A percentile compares a stretch with the other conserved stretches of the same genome.
Evolutionary conservation across 2,888 invertebrate genomes (phyloP).

Genomic region (Pseudeuparius sepicola): DNA sequence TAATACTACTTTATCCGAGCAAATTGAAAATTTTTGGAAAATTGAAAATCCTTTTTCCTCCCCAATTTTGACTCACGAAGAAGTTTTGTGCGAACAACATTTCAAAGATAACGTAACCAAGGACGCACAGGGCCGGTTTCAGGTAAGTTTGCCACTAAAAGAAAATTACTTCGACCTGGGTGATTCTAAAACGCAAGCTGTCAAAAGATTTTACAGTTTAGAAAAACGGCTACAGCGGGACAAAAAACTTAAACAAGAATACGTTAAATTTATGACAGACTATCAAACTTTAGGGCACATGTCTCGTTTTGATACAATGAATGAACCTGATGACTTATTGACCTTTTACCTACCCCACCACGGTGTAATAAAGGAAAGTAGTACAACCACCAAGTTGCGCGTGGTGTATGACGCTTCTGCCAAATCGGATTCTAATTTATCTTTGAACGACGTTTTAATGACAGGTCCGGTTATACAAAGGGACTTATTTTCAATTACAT

Average conservation of each 20-base stretch:
- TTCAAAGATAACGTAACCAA: constrained; percentile 17
- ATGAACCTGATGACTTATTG: too few species aligned
- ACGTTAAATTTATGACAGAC: constrained; percentile 18
- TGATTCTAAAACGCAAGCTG: constrained; percentile 20
- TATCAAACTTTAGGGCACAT: constrained; percentile 18
- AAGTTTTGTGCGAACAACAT: constrained; percentile 22
- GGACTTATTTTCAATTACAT: too few species aligned
- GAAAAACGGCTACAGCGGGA: constrained; percentile 21
- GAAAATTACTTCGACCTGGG: constrained; percentile 15
- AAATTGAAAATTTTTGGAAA: constrained; percentile 16
- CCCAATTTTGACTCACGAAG: constrained; percentile 18
- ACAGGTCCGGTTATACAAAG: too few species aligned
- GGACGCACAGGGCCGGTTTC: constrained; percentile 17
- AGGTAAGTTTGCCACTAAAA: constrained; percentile 24
- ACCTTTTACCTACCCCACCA: too few species aligned
- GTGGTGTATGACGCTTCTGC: constrained; percentile 9
- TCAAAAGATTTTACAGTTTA: constrained; percentile 18
- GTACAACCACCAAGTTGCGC: constrained; percentile 10
- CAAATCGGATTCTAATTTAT: constrained; percentile 7
- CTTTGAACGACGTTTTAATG: constrained; percentile 13
- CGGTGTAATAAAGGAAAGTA: too few species aligned
- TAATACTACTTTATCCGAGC: constrained; percentile 2
- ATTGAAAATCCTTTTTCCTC: constrained; percentile 21
- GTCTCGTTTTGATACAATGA: constrained; percentile 10
- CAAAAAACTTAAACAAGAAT: constrained; percentile 14